These are phyloP conservation scores for Agrilus planipennis DNA, from an alignment of 1,140 invertebrate species.

Conservation along the genomic window DNA sequence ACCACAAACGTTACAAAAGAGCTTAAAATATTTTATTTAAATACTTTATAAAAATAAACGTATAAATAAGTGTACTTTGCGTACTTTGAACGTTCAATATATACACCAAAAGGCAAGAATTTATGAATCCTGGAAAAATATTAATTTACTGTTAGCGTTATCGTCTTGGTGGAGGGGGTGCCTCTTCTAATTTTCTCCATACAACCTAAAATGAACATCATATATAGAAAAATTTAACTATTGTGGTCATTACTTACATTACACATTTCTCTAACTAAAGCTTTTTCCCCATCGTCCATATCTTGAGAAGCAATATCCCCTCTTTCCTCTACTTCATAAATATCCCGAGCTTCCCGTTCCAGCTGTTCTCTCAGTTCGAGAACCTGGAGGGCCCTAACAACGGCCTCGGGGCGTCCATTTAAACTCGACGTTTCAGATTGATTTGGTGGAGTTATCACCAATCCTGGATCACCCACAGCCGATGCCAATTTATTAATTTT, in stretches of 20 bases:
- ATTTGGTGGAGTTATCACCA: slow-evolving; percentile 30
- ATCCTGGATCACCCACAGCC: slow-evolving; percentile 23
- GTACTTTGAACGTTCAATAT: too few relatives aligned
- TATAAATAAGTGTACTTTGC: too few relatives aligned
- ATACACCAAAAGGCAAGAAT: too few relatives aligned
- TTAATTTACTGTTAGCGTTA: too few relatives aligned
- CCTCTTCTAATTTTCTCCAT: slow-evolving; percentile 56
- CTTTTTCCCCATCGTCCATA: slow-evolving; percentile 84
- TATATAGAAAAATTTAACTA: slow-evolving; percentile 3
- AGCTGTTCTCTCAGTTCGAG: slow-evolving; percentile 81
- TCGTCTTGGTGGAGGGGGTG: slow-evolving; percentile 43
- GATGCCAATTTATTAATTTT: slow-evolving; percentile 34
- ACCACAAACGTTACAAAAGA: too few relatives aligned
- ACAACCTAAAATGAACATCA: slow-evolving; percentile 43
- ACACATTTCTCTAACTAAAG: slow-evolving; percentile 90
- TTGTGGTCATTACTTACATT: slow-evolving; percentile 55
- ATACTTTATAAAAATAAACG: too few relatives aligned
- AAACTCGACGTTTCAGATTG: slow-evolving; percentile 37
- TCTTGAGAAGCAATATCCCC: slow-evolving; percentile 37
- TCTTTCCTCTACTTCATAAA: slow-evolving; percentile 28
- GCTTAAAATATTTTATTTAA: too few relatives aligned
- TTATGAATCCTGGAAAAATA: too few relatives aligned
- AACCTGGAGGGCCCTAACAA: slow-evolving; percentile 78
- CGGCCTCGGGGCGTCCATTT: slow-evolving; percentile 68
- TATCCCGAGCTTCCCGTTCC: slow-evolving; percentile 53